These are phyloP conservation scores for Hymenopus coronatus DNA, from an alignment of 2,888 invertebrate genomes.

Conservation along the genomic window DNA sequence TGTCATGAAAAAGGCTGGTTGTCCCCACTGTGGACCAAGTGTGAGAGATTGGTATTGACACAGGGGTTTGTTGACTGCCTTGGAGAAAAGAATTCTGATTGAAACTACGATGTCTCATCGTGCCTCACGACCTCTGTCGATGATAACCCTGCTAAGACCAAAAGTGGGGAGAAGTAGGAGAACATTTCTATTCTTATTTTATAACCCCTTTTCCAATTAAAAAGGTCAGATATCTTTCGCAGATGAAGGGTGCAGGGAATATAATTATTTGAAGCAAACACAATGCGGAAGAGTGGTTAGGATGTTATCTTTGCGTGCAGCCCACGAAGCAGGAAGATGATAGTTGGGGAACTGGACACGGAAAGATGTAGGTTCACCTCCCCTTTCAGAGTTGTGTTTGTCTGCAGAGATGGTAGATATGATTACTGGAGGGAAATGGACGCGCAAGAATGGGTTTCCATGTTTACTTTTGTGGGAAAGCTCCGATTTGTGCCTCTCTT, in stretches of 20 bases:
- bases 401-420: neutral
- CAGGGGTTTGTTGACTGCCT: neutral
- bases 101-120: neutral
- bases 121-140: neutral
- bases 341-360: neutral
- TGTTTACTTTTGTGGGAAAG: neutral
- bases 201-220: slow-evolving; percentile 7
- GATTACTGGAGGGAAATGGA: neutral
- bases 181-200: neutral
- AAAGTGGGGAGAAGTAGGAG: neutral
- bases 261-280: slow-evolving; percentile 9
- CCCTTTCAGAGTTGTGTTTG: neutral
- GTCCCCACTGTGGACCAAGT: neutral
- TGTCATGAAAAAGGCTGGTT: too few species aligned
- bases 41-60: neutral
- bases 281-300: neutral
- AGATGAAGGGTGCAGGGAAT: slow-evolving; percentile 1
- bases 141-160: neutral
- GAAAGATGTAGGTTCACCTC: neutral
- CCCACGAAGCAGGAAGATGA: neutral
- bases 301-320: slow-evolving; percentile 2
- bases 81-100: neutral
- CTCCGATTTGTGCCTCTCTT: neutral
- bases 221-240: slow-evolving; percentile 4
- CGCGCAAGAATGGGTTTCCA: neutral